These are phyloP conservation scores for Trididemnum miniatum DNA, from an alignment of 23 tunicate species.

Conservation along the genomic window DNA sequence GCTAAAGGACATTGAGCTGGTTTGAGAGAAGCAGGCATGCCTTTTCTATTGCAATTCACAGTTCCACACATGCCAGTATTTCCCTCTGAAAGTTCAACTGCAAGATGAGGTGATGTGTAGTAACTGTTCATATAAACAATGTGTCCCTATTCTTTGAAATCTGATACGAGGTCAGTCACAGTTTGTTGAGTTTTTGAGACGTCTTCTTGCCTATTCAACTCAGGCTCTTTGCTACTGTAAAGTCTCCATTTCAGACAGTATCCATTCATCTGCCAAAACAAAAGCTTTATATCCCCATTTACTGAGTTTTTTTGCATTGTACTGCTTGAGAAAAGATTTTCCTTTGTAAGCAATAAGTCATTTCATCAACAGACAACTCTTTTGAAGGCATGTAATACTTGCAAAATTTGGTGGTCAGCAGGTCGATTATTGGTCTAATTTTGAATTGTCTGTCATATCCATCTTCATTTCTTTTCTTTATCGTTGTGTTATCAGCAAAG, in stretches of 20 bases:
- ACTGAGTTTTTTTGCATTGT: constrained; percentile 24
- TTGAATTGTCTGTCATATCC: constrained; percentile 38
- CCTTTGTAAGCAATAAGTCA: constrained; percentile 32
- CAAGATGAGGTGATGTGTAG: constrained; percentile 28
- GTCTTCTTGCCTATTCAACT: constrained; percentile 25
- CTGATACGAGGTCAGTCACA: constrained; percentile 23
- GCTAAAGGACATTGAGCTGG: constrained; percentile 19
- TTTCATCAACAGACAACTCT: constrained; percentile 36
- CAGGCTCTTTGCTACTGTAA: constrained; percentile 25
- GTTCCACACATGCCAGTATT: constrained; percentile 32
- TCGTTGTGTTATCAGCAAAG: constrained; percentile 32
- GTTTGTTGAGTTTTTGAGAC: constrained; percentile 29
- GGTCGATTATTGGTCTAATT: constrained; percentile 33
- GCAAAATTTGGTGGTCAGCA: constrained; percentile 26
- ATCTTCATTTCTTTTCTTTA: constrained; percentile 12
- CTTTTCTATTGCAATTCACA: constrained; percentile 34
- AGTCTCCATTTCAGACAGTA: constrained; percentile 31
- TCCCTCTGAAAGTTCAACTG: constrained; percentile 14
- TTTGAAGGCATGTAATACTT: constrained; percentile 15
- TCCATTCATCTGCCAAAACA: constrained; percentile 36
- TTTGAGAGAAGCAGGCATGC: constrained; percentile 31
- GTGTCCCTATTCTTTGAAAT: constrained; percentile 21
- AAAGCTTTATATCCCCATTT: constrained; percentile 36
- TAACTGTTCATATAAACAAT: constrained; percentile 37
- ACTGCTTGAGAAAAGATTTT: constrained; percentile 31